phyloP scores from a whole-genome alignment of 1,140 invertebrate species.

The Agrilus planipennis region DNA sequence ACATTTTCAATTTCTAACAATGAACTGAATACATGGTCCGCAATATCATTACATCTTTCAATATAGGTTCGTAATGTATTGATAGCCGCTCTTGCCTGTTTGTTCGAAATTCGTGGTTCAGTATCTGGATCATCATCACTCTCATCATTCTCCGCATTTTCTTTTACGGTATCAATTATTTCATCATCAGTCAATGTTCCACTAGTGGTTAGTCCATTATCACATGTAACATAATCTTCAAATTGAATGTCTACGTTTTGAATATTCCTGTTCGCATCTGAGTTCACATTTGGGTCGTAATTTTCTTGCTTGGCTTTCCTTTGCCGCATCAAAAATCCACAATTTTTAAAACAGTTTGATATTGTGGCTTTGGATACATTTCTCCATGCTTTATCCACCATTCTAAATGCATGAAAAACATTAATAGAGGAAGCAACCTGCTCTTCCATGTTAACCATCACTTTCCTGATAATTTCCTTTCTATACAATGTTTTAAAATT shows the following conservation, averaged over 20 bases:
- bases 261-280: slow-evolving; percentile 3
- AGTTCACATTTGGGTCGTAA: not conserved
- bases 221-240: no score
- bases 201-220: slow-evolving; percentile 4
- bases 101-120: no score
- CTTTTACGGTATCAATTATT: not conserved
- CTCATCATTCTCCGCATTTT: not conserved
- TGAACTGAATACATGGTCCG: slow-evolving; percentile 14
- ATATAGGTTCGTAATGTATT: slow-evolving; percentile 12
- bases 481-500: no score
- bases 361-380: no score
- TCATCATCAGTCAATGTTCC: slow-evolving; percentile 4
- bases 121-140: not conserved
- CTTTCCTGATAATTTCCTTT: no score
- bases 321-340: not conserved
- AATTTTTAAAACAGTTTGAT: not conserved
- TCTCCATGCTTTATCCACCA: no score
- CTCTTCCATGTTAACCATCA: no score
- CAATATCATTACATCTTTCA: slow-evolving; percentile 15
- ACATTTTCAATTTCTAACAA: slow-evolving; percentile 11
- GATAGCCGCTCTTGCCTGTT: slow-evolving; percentile 11
- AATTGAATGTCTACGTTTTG: slow-evolving; percentile 3
- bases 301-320: no score
- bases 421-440: no score
- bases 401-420: no score